phyloP scores from a whole-genome alignment of 2,113 vertebrate genomes.

The Motacilla tschutschensis region DNA sequence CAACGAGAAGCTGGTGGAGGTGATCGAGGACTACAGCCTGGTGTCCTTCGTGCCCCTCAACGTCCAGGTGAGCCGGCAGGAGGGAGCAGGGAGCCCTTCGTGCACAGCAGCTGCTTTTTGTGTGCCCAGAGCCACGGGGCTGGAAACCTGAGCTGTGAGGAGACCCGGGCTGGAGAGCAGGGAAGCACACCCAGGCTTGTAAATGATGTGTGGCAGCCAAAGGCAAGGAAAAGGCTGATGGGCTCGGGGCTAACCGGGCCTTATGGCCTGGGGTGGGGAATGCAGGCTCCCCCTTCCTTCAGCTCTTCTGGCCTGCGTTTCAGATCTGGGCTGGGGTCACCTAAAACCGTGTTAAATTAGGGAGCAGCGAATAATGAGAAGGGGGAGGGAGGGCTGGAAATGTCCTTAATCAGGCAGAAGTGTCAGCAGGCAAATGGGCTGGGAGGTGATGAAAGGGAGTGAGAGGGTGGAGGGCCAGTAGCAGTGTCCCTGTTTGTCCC shows the following conservation, averaged over 20 bases:
- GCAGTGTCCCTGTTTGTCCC: not conserved
- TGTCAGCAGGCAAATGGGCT: not conserved
- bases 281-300: not conserved
- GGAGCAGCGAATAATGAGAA: not conserved
- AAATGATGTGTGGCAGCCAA: not conserved
- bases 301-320: not conserved
- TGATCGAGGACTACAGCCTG: slow-evolving; percentile 93
- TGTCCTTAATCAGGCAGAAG: not conserved
- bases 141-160: not conserved
- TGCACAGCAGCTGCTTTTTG: not conserved
- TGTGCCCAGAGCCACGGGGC: not conserved
- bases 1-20: slow-evolving; percentile 91
- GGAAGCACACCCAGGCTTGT: not conserved
- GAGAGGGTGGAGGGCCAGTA: not conserved
- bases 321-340: not conserved
- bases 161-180: not conserved
- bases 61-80: slow-evolving; percentile 80
- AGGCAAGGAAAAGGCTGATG: not conserved
- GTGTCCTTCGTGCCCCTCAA: slow-evolving; percentile 95
- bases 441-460: not conserved
- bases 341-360: not conserved
- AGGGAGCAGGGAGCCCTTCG: not conserved
- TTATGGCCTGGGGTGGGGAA: not conserved
- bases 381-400: not conserved
- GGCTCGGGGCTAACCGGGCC: not conserved